Conservation (phyloP, 2,113 vertebrate genomes). For the Upupa epops region DNA sequence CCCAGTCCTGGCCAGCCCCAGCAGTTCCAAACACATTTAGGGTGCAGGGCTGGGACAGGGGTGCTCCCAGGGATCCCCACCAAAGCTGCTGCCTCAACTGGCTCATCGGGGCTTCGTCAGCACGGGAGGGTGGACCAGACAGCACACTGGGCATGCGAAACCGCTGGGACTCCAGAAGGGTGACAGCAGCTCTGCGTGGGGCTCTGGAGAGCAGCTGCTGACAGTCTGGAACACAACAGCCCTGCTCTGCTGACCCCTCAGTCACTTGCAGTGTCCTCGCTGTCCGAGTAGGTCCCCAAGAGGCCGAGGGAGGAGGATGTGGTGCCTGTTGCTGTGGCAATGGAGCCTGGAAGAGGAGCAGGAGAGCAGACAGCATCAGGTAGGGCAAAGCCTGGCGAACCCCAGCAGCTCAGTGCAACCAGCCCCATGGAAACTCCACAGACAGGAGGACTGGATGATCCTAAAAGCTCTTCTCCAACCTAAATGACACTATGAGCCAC, state of each 20-base stretch:
- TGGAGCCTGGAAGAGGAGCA: not conserved
- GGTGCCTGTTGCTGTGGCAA: not conserved
- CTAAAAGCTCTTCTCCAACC: no score
- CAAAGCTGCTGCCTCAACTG: not conserved
- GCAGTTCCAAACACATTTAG: accelerated
- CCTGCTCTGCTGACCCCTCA: not conserved
- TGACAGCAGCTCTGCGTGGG: not conserved
- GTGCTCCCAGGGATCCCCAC: not conserved
- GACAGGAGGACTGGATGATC: not conserved
- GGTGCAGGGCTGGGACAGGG: not conserved
- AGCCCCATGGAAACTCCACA: accelerated
- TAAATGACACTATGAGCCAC: no score
- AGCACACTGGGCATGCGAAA: accelerated
- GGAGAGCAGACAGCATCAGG: not conserved
- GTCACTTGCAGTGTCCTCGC: slow-evolving; percentile 63
- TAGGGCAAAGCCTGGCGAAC: not conserved
- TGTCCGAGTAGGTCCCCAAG: slow-evolving; percentile 74
- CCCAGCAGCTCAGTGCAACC: accelerated
- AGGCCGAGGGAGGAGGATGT: slow-evolving; percentile 72
- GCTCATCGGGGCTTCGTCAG: accelerated
- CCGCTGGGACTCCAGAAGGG: not conserved
- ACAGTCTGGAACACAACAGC: not conserved
- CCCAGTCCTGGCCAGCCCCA: accelerated
- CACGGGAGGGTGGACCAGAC: accelerated
- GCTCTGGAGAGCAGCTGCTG: not conserved